Percentiles rank a stretch among this genome's conserved stretches.
phyloP scores from a whole-genome alignment of 2,797 vertebrate species.

The Paguma larvata region DNA sequence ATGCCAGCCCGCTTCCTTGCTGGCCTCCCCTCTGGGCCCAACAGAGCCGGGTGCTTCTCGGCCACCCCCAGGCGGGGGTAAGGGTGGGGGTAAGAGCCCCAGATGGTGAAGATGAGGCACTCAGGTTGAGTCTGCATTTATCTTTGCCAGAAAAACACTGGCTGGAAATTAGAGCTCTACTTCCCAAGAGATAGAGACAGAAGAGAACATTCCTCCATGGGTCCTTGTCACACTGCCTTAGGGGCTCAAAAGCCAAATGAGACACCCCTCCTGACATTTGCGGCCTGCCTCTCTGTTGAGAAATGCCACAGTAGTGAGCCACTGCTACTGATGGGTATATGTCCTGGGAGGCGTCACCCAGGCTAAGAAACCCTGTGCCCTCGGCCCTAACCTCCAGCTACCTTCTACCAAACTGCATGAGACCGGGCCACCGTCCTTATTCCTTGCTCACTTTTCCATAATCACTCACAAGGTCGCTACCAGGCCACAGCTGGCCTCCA shows the following conservation, averaged over 20 bases:
- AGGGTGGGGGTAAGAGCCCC: fast-evolving
- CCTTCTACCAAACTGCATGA: not conserved
- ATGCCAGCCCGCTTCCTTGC: too few species aligned
- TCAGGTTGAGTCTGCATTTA: too few species aligned
- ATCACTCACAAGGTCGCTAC: not conserved
- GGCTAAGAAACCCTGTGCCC: fast-evolving
- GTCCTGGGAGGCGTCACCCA: not conserved
- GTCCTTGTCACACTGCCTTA: not conserved
- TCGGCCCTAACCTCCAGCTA: too few species aligned
- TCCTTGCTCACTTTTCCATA: not conserved
- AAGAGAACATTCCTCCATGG: not conserved
- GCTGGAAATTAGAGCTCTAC: not conserved
- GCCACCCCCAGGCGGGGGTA: not conserved
- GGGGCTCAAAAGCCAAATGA: not conserved
- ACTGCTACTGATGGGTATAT: fast-evolving
- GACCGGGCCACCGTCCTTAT: not conserved
- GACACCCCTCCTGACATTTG: not conserved
- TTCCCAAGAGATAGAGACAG: not conserved
- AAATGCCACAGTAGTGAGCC: fast-evolving
- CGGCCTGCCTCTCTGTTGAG: not conserved
- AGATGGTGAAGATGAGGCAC: fast-evolving
- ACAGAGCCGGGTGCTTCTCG: not conserved
- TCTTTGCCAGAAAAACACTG: not conserved
- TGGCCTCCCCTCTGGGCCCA: not conserved
- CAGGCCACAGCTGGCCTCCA: not conserved